Evolutionary conservation across 2,113 vertebrate species (phyloP).

Genomic region (Connochaetes taurinus): DNA sequence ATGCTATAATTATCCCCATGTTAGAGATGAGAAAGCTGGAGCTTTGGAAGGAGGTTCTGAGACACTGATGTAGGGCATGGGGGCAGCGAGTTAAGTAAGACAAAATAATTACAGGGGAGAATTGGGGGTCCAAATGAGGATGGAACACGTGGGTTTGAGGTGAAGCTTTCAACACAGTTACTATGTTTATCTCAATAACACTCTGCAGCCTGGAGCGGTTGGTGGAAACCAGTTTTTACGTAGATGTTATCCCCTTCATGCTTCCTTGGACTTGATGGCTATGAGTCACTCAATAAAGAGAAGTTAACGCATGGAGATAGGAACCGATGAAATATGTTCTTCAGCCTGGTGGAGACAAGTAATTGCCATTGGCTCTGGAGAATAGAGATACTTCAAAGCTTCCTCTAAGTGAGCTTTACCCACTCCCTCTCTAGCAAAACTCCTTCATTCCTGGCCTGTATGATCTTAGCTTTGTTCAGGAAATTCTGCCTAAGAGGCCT

Average conservation of each 20-base stretch:
- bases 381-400: neutral
- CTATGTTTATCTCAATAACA: neutral
- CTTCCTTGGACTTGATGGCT: neutral
- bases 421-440: neutral
- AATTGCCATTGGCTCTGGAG: neutral
- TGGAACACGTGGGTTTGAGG: too few relatives aligned
- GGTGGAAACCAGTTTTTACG: neutral
- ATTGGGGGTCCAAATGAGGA: neutral
- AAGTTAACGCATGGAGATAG: neutral
- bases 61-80: neutral
- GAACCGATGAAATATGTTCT: neutral
- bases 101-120: neutral
- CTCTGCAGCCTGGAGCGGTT: neutral
- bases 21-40: neutral
- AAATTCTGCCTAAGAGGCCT: constrained; percentile 30
- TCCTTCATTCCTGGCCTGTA: neutral
- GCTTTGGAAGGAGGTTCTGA: neutral
- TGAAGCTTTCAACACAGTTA: neutral
- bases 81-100: neutral
- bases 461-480: constrained; percentile 31
- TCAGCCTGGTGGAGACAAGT: neutral
- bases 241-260: neutral
- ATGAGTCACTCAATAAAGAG: neutral
- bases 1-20: neutral
- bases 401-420: neutral